Evolutionary conservation across 2,797 vertebrate genomes (phyloP), one percentile per base, ranked within the genome.

Genomic region (Alauda arvensis): DNA sequence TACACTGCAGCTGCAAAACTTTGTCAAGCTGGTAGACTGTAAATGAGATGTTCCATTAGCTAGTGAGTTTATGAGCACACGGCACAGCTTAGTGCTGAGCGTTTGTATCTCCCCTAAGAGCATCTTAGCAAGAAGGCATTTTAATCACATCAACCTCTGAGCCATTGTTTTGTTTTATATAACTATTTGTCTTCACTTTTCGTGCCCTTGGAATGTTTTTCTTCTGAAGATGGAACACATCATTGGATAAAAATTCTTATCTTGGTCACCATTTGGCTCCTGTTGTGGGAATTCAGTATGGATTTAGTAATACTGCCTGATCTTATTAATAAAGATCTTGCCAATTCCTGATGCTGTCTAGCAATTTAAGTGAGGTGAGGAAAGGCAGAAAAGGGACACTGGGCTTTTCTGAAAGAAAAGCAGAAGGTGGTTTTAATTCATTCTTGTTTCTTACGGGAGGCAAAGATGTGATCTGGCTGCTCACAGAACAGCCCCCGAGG

Each of bases 341-440:
- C 65, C 82, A 83, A 20, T 91, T 92, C n/a, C 43, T 67, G n/a
- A 52, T 89, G 78, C 87, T 92, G 46, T 93, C 87, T 92, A 90
- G 86, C 76, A 89, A 66, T 92, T 93, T 68, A 82, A 86, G 83
- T n/a, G 61, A 63, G 55, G 40, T 76, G 34, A 84, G 77, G 78
- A 87, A 76, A 82, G 70, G 75, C 12, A 14, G 33, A 67, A 77
- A 72, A 87, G 65, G 42, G 63, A 71, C 25, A 29, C 59, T 56
- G 14, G 21, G 39, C 39, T 86, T 87, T 63, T 85, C 77, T 83
- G 39, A 74, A 34, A 51, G 77, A 34, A 72, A 81, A 81, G 45
- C 18, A 60, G 52, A 57, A 24, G 28, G 11, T 9, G 24, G 11
- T 87, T 72, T 67, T 45, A 77, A 68, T 60, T 84, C 3, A 9